phyloP scores from a whole-genome alignment of 2,113 vertebrate genomes.

The Egretta garzetta region DNA sequence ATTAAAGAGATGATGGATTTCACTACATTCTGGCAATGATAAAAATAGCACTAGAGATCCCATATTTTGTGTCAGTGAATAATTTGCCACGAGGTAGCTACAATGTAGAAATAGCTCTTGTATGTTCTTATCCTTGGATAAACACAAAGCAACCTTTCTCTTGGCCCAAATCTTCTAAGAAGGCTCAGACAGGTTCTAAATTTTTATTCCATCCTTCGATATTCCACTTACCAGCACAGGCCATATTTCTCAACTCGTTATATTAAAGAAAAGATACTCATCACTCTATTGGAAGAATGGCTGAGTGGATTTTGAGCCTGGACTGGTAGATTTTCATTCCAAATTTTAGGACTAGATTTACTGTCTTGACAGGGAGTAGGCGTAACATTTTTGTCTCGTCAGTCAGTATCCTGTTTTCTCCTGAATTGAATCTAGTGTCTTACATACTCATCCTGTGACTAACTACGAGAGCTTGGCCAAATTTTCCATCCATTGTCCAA shows the following conservation, averaged over 20 bases:
- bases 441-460: not conserved
- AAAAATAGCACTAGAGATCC: not conserved
- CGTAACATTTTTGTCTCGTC: conserved; percentile 10
- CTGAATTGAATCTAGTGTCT: conserved; percentile 5
- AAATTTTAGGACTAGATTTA: not conserved
- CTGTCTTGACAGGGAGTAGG: conserved; percentile 1
- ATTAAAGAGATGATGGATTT: not conserved
- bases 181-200: not conserved
- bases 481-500: not conserved
- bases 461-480: not conserved
- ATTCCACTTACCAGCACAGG: not conserved
- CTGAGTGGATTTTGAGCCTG: not conserved
- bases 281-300: not conserved
- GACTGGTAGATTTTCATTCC: not conserved
- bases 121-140: not conserved
- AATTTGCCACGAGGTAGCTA: not conserved
- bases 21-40: not conserved
- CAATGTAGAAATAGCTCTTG: not conserved
- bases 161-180: not conserved
- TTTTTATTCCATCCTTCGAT: not conserved
- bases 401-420: conserved; percentile 48
- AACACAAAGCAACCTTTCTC: not conserved
- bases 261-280: not conserved
- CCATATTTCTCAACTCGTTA: not conserved
- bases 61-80: not conserved